Conservation (phyloP, 2,113 vertebrate species). For the Atlantisia rogersi region DNA sequence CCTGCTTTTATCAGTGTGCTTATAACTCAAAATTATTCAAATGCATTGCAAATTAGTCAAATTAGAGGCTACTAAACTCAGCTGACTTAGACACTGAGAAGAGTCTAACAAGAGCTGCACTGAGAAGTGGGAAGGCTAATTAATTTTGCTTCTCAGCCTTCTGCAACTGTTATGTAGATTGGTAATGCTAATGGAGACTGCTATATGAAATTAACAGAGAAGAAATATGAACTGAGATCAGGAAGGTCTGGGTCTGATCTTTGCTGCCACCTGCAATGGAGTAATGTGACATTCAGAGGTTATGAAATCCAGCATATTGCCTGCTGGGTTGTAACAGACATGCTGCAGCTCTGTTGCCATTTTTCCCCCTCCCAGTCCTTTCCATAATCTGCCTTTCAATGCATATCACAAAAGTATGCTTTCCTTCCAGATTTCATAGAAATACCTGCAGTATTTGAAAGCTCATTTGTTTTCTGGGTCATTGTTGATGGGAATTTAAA, state of each 20-base stretch:
- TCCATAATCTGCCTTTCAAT: neutral
- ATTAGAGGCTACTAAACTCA: neutral
- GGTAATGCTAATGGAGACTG: neutral
- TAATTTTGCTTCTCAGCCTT: neutral
- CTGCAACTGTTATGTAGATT: neutral
- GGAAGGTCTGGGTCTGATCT: neutral
- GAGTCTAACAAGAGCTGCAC: neutral
- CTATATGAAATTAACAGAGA: neutral
- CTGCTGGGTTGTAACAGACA: neutral
- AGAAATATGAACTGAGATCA: neutral
- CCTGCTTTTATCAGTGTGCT: neutral
- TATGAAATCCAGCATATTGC: neutral
- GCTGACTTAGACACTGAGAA: neutral
- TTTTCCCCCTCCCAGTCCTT: neutral
- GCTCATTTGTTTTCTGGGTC: neutral
- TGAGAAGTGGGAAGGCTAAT: slow-evolving; percentile 1
- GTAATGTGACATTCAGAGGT: neutral
- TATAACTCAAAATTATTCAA: neutral
- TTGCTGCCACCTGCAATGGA: neutral
- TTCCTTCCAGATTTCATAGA: neutral
- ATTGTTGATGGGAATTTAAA: neutral
- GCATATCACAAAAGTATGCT: neutral
- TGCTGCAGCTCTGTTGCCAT: neutral
- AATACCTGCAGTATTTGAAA: neutral
- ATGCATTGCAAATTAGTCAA: neutral